Evolutionary conservation across 2,888 invertebrate species (phyloP), one percentile per base, ranked within the genome.

Genomic region (Drosophila recens): DNA sequence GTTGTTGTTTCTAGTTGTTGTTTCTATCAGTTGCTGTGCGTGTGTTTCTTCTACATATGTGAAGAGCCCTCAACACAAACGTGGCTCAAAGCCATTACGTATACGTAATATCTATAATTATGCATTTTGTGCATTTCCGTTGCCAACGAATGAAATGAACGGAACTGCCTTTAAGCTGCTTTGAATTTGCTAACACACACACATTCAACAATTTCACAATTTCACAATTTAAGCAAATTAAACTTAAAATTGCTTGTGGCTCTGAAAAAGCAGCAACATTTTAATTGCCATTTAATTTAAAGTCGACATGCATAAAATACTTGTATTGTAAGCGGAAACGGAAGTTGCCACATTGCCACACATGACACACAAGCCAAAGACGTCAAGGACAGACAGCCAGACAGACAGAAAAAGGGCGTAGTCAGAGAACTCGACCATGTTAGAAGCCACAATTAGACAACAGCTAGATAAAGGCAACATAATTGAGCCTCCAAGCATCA

Each of bases 331-430:
- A 81, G 65, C 82, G 82, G 87, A 82, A 82, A 67, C 87, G 82
- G 85, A 82, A 79, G 87, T 87, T 59, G 56, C 74, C 79, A 40
- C n/a, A n/a, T n/a, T n/a, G n/a, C n/a, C n/a, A n/a, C n/a, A n/a
- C n/a, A n/a, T n/a, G n/a, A n/a, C n/a, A n/a, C 36, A 46, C 13
- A 17, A 15, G 38, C 15, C 34, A 42, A 27, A 43, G 30, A 34
- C 42, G 17, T 34, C 61, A 76, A 75, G 75, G 64, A 67, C 58
- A 72, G 66, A 27, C 27, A 27, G 27, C 4, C 27, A 27, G 5
- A 6, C 27, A 27, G 27, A 27, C 27, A 27, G 5, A 27, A 61
- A 49, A 45, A 53, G 74, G 74, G 74, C 76, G 65, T 74, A 17
- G 48, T 40, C 77, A 49, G 9, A 56, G 17, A 54, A 34, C 36